These are phyloP conservation scores for Drosophila kuntzei DNA, from an alignment of 2,888 invertebrate species.

Conservation along the genomic window DNA sequence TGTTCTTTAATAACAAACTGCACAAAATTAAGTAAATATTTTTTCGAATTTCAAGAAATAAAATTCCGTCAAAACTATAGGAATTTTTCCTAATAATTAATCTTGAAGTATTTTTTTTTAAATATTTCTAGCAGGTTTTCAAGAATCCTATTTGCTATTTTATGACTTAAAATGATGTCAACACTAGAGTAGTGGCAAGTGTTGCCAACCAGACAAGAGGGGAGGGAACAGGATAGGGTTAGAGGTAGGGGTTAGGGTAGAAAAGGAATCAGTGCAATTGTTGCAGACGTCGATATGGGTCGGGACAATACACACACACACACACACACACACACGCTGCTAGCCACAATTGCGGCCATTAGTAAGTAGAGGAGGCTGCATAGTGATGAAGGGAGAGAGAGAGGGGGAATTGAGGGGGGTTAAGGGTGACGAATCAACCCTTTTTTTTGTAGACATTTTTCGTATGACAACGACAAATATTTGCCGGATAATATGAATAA, in stretches of 20 bases:
- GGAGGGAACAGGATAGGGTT: too few relatives aligned
- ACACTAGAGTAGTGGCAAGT: conserved; percentile 27
- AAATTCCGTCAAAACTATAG: too few relatives aligned
- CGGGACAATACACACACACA: conserved; percentile 48
- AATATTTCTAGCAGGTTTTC: too few relatives aligned
- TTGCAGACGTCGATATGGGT: conserved; percentile 75
- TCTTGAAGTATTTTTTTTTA: too few relatives aligned
- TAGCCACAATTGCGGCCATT: conserved; percentile 80
- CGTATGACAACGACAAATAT: conserved; percentile 82
- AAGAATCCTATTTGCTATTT: not conserved
- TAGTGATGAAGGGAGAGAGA: conserved; percentile 13
- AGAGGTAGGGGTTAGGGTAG: not conserved
- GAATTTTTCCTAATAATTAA: too few relatives aligned
- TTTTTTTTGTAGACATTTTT: conserved; percentile 73
- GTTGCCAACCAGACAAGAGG: conserved; percentile 3
- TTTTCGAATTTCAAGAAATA: too few relatives aligned
- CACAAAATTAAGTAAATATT: too few relatives aligned
- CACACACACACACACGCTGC: conserved; percentile 6
- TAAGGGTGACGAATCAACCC: conserved; percentile 69
- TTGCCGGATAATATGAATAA: conserved; percentile 82
- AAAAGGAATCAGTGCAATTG: conserved; percentile 74
- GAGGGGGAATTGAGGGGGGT: conserved; percentile 14
- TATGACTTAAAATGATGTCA: not conserved
- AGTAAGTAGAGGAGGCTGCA: conserved; percentile 42
- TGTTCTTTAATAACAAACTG: too few relatives aligned